Percentiles rank a stretch among this genome's conserved stretches.
Conservation (phyloP, 2,888 invertebrate genomes). For the Magallana nippona region DNA sequence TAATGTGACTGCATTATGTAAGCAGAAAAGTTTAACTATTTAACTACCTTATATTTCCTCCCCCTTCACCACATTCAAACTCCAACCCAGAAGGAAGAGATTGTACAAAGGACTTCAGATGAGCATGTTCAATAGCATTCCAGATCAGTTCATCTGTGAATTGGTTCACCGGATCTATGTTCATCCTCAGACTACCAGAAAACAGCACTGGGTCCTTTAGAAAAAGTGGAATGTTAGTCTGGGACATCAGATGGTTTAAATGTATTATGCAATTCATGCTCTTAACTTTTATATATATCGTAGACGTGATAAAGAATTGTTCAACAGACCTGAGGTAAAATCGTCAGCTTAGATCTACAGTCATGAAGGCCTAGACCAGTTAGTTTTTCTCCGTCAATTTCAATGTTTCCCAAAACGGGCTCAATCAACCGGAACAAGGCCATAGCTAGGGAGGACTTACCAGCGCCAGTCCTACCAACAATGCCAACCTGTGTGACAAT, state of each 20-base stretch:
- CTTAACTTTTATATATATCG: not conserved
- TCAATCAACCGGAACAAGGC: slow-evolving; percentile 50
- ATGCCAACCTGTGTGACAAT: slow-evolving; percentile 41
- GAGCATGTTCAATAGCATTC: slow-evolving; percentile 92
- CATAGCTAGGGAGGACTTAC: slow-evolving; percentile 48
- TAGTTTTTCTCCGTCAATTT: slow-evolving; percentile 44
- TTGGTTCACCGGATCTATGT: slow-evolving; percentile 92
- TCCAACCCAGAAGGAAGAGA: slow-evolving; percentile 88
- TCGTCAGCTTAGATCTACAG: slow-evolving; percentile 44
- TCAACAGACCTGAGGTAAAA: slow-evolving; percentile 43
- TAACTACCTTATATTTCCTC: slow-evolving; percentile 86
- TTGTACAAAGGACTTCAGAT: slow-evolving; percentile 91
- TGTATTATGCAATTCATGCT: not conserved
- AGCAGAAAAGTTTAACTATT: slow-evolving; percentile 36
- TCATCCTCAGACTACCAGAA: slow-evolving; percentile 93
- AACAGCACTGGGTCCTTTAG: slow-evolving; percentile 94
- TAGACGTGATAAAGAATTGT: too few species aligned
- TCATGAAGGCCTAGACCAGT: slow-evolving; percentile 47
- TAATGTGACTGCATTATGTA: too few species aligned
- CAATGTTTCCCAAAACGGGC: slow-evolving; percentile 43
- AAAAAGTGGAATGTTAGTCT: not conserved
- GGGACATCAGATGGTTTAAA: not conserved
- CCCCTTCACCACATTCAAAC: slow-evolving; percentile 93
- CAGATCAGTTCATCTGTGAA: slow-evolving; percentile 92
- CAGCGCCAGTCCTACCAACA: slow-evolving; percentile 49